A percentile compares a stretch with the other conserved stretches of the same genome.
Evolutionary conservation across 37 sponge, comb jelly and placozoan genomes (phyloP).

Genomic region (Axinella damicornis): DNA sequence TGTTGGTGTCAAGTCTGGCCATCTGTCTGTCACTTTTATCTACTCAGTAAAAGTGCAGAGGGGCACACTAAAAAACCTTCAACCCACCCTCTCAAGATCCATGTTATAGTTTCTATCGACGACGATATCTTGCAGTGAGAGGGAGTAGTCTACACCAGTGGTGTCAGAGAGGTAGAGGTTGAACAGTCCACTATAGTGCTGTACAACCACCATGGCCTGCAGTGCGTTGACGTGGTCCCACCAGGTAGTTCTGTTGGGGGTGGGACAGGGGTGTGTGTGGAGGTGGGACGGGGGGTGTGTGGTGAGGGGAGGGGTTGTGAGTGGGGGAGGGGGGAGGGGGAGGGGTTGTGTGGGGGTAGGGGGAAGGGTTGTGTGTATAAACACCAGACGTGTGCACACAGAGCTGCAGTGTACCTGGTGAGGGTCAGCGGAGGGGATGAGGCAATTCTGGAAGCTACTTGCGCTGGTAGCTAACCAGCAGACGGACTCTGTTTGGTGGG

Average conservation of each 20-base stretch:
- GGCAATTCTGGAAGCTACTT: constrained; percentile 36
- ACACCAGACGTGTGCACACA: background rate
- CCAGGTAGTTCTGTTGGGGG: constrained; percentile 50
- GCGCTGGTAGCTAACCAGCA: constrained; percentile 42
- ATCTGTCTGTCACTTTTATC: too few species aligned
- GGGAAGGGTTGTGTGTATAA: background rate
- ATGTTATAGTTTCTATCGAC: background rate
- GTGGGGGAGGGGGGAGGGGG: background rate
- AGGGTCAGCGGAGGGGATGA: constrained; percentile 38
- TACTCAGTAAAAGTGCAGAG: too few species aligned
- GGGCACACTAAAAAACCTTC: too few species aligned
- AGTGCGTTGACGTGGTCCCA: constrained; percentile 33
- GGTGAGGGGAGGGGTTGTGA: background rate
- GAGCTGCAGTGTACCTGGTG: constrained; percentile 24
- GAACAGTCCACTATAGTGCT: constrained; percentile 40
- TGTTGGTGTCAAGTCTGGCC: too few species aligned
- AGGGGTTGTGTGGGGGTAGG: too few species aligned
- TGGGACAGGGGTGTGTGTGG: background rate
- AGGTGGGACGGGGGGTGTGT: background rate
- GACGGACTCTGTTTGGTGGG: too few species aligned
- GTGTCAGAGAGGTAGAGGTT: constrained; percentile 83
- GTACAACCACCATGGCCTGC: constrained; percentile 74
- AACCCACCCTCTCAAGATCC: constrained; percentile 55
- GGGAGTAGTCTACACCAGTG: constrained; percentile 70
- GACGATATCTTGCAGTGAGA: constrained; percentile 59